Evolutionary conservation across 2,113 vertebrate genomes (phyloP), one percentile per base, ranked within the genome.

Genomic region (Centropus unirufus): DNA sequence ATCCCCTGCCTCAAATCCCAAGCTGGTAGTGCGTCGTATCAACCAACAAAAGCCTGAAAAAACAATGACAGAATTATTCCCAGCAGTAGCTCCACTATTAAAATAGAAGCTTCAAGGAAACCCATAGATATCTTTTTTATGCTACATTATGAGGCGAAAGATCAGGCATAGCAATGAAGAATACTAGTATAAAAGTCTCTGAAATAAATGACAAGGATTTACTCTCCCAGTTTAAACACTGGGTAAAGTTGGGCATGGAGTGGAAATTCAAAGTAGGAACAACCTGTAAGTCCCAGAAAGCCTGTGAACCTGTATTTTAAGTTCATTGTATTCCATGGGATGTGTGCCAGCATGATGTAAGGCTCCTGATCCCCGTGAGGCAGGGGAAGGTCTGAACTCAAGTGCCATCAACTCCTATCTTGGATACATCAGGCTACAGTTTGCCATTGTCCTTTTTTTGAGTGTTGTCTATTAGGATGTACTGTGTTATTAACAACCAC

Each of bases 321-420:
- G n/a, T 26, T 42, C 42, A 14, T 27, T 19, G 42, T 14, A 11
- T 26, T 26, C 30, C 26, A 5, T 1, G 10, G 46, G 22, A 8
- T 10, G 5, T n/a, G 32, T 1, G 0, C 30, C 30, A 66, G 26
- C 26, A 5, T 0, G 2, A 4, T 32, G 32, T 14, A 36, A 36
- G 36, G 36, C 36, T 36, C 51, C 42, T 36, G 22, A 17, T 26
- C 36, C 26, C 14, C 6, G 8, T 5, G 55, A n/a, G 23, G 24
- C 8, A 8, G 36, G 26, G 36, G n/a, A n/a, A 44, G 44, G 44
- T 30, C 27, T 87, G 76, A 30, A 10, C 42, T 34, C 8, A 11
- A 20, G 19, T 27, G 34, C 36, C 3, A 2, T 15, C 2, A 6
- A 3, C 40, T 68, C 27, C 40, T 2, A 1, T 24, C 66, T n/a